Evolutionary conservation across 2,113 vertebrate genomes (phyloP).

Genomic region (Mormyrus lacerda): DNA sequence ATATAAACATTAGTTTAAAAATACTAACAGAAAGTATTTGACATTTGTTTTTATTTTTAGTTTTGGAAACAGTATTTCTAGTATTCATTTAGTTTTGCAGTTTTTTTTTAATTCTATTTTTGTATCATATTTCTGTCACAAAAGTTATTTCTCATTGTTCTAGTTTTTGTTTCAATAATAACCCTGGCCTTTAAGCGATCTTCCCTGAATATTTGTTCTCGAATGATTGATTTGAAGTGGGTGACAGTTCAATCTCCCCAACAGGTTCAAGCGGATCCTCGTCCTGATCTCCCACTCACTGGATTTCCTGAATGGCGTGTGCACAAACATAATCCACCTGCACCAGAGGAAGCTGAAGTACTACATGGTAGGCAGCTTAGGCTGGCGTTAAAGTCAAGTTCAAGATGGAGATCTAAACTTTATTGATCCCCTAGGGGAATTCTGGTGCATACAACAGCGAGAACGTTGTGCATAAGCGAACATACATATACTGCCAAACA

Average conservation of each 20-base stretch:
- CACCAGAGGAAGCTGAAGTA: slow-evolving; percentile 92
- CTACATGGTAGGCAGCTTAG: slow-evolving; percentile 73
- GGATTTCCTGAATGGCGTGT: slow-evolving; percentile 94
- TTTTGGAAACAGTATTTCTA: background rate
- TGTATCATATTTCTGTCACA: background rate
- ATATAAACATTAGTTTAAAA: background rate
- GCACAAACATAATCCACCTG: slow-evolving; percentile 94
- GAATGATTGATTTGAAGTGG: slow-evolving; percentile 91
- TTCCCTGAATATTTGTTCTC: slow-evolving; percentile 43
- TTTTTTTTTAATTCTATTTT: background rate
- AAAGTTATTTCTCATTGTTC: background rate
- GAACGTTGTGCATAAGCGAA: background rate
- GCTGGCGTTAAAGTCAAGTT: background rate
- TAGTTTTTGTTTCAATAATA: background rate
- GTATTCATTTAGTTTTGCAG: background rate
- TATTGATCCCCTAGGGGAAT: background rate
- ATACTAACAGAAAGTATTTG: background rate
- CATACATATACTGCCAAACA: background rate
- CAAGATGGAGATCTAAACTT: background rate
- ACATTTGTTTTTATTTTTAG: background rate
- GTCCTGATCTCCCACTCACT: slow-evolving; percentile 96
- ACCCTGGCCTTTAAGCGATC: background rate
- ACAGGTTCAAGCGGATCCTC: slow-evolving; percentile 90
- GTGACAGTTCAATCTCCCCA: slow-evolving; percentile 75
- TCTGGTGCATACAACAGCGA: background rate